Conservation (phyloP, 2,888 invertebrate species). For the Stenurella melanura region DNA sequence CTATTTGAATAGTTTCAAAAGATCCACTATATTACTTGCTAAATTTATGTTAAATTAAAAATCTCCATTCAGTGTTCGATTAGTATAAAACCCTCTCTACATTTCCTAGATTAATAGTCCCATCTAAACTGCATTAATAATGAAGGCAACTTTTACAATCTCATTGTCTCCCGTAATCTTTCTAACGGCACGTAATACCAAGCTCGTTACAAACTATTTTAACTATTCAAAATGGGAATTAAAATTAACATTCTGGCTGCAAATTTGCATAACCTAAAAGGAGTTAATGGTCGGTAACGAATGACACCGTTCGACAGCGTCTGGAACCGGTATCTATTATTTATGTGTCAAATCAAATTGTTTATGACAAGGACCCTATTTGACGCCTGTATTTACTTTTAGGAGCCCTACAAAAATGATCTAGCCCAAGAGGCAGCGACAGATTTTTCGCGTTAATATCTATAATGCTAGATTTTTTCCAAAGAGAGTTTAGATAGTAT, state of each 20-base stretch:
- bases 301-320: background rate
- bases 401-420: too few relatives aligned
- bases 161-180: conserved; percentile 2
- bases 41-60: too few relatives aligned
- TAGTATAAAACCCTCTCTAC: background rate
- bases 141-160: conserved; percentile 19
- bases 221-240: conserved; percentile 11
- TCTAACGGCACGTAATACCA: conserved; percentile 9
- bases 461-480: too few relatives aligned
- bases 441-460: too few relatives aligned
- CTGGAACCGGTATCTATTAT: background rate
- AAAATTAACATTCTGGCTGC: conserved; percentile 16
- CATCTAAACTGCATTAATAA: background rate
- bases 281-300: background rate
- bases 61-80: too few relatives aligned
- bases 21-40: background rate
- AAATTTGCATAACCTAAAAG: conserved; percentile 18
- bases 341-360: background rate
- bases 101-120: background rate
- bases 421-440: too few relatives aligned
- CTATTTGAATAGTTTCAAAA: too few relatives aligned
- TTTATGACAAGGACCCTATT: background rate
- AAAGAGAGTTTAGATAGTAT: too few relatives aligned
- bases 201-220: conserved; percentile 9
- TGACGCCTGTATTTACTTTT: background rate